phyloP scores from a whole-genome alignment of 2,888 invertebrate species.

The Epinotia bilunana region DNA sequence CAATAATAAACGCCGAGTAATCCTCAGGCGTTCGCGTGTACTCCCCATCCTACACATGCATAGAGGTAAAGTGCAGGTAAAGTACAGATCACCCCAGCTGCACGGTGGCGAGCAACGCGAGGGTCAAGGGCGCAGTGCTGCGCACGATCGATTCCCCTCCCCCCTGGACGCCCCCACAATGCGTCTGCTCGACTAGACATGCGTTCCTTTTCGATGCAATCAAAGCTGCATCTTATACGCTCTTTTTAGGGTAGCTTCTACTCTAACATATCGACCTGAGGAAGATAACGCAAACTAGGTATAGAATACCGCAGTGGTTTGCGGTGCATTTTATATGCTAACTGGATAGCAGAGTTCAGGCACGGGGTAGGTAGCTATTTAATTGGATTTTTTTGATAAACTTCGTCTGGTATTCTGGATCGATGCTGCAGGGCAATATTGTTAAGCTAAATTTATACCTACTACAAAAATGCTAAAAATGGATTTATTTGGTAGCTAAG shows the following conservation, averaged over 20 bases:
- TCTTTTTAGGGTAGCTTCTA: conserved; percentile 14
- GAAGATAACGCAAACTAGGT: not conserved
- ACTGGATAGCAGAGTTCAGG: conserved; percentile 12
- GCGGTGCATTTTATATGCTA: conserved; percentile 22
- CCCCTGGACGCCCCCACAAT: conserved; percentile 45
- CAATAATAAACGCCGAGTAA: conserved; percentile 10
- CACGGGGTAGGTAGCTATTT: conserved; percentile 6
- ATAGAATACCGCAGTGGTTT: conserved; percentile 36
- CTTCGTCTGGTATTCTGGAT: not conserved
- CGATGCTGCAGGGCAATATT: not conserved
- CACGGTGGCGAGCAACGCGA: conserved; percentile 54
- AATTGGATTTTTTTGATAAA: conserved; percentile 18
- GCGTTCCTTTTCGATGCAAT: conserved; percentile 37
- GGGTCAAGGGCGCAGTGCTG: conserved; percentile 73
- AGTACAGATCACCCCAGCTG: conserved; percentile 44
- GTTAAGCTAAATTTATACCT: too few species aligned
- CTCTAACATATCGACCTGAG: not conserved
- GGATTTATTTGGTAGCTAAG: too few species aligned
- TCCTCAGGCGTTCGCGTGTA: conserved; percentile 44
- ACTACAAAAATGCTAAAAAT: too few species aligned
- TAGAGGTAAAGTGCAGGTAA: conserved; percentile 22
- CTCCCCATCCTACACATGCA: conserved; percentile 46
- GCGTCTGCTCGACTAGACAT: conserved; percentile 60
- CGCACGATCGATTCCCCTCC: conserved; percentile 52
- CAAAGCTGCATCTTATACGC: conserved; percentile 35